Conservation (phyloP, 1,140 invertebrate species). For the Drosophila setifemur region DNA sequence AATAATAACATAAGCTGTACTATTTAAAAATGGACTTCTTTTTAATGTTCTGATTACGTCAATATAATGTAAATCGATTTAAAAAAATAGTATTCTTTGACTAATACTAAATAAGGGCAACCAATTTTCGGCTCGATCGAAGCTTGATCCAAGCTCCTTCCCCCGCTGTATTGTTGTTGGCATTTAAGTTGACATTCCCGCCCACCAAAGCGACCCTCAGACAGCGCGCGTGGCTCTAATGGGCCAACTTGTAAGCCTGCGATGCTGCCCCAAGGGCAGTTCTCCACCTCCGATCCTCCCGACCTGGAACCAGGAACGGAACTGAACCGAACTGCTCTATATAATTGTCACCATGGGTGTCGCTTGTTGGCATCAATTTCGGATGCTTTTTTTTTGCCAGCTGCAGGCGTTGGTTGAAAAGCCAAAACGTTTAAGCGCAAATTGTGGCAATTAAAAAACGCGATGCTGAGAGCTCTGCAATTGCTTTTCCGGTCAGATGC, state of each 20-base stretch:
- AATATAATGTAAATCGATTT: too few species aligned
- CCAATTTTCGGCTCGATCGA: background rate
- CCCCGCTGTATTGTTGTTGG: constrained; percentile 12
- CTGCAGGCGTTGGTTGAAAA: constrained; percentile 58
- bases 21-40: too few species aligned
- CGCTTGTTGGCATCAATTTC: constrained; percentile 29
- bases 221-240: constrained; percentile 39
- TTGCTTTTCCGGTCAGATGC: constrained; percentile 66
- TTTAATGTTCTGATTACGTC: too few species aligned
- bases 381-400: background rate
- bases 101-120: constrained; percentile 1
- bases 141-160: background rate
- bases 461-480: constrained; percentile 32
- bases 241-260: constrained; percentile 50
- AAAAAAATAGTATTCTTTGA: background rate
- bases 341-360: constrained; percentile 80
- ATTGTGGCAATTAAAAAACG: constrained; percentile 74
- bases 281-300: constrained; percentile 9
- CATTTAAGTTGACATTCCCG: constrained; percentile 37
- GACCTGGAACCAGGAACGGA: background rate
- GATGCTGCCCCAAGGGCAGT: constrained; percentile 47
- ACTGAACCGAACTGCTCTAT: constrained; percentile 32
- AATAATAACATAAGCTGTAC: too few species aligned
- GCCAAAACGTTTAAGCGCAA: constrained; percentile 73
- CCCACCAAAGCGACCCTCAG: constrained; percentile 6